Conservation (phyloP, 2,888 invertebrate genomes). For the Stenurella melanura region DNA sequence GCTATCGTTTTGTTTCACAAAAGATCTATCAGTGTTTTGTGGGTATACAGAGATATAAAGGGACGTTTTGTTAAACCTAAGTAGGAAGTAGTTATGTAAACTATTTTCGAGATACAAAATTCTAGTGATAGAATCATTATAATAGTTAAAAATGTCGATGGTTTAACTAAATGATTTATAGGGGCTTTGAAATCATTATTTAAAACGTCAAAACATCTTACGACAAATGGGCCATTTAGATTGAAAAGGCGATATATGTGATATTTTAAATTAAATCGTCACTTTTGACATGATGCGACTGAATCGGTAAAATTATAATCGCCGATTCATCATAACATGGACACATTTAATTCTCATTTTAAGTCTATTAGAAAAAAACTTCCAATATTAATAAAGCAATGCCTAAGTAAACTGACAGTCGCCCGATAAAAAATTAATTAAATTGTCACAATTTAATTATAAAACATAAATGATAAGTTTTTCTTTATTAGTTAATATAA, state of each 20-base stretch:
- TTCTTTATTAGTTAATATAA: slow-evolving; percentile 28
- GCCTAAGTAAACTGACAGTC: slow-evolving; percentile 38
- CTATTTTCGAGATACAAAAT: slow-evolving; percentile 34
- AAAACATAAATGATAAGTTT: slow-evolving; percentile 40
- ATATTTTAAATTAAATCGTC: slow-evolving; percentile 60
- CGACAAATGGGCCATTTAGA: slow-evolving; percentile 59
- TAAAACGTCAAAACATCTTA: slow-evolving; percentile 55
- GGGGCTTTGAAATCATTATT: slow-evolving; percentile 53
- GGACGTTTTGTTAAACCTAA: slow-evolving; percentile 13
- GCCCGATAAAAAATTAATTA: slow-evolving; percentile 45
- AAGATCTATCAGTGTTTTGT: slow-evolving; percentile 35
- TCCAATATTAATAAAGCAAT: slow-evolving; percentile 31
- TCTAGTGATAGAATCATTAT: slow-evolving; percentile 31
- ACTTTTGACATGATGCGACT: slow-evolving; percentile 58
- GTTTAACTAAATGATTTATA: slow-evolving; percentile 53
- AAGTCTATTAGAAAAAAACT: slow-evolving; percentile 41
- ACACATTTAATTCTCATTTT: slow-evolving; percentile 53
- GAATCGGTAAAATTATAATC: slow-evolving; percentile 57
- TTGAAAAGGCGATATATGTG: slow-evolving; percentile 51
- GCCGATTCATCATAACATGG: slow-evolving; percentile 56
- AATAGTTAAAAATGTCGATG: slow-evolving; percentile 38
- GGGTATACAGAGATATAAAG: slow-evolving; percentile 24
- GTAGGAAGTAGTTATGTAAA: slow-evolving; percentile 32
- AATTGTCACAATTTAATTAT: slow-evolving; percentile 45
- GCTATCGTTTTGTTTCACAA: slow-evolving; percentile 25